Base-by-base conservation (phyloP, 2,888 invertebrate genomes). In the Epistrophe grossulariae region DNA sequence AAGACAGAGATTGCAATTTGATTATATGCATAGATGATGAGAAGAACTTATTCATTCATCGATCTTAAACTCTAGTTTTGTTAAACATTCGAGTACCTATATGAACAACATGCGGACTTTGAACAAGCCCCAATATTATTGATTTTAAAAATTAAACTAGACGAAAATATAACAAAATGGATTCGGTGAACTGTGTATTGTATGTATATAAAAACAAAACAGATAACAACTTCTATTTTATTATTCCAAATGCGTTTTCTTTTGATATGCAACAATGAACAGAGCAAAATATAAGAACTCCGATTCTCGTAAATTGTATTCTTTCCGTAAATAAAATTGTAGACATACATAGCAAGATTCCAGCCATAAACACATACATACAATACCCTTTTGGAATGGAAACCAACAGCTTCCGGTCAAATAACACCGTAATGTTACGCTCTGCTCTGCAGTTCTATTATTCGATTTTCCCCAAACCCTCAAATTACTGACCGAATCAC, bases 401-500 rank as follows among this genome's bases (percentile, higher is more conserved):
- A 40, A 40, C 9, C 24, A 43, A 40, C 15, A 24, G 8, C 28
- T 48, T 66, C 28, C 62, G 24, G 24, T 45, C 24, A 15, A 24
- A 62, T 24, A 62, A 62, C n/a, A n/a, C 2, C 24, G 24, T n/a
- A 15, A 28, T 15, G 4, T 45, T 31, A 45, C n/a, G 5, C 10
- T 45, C 28, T 64, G 5, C 10, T 64, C 43, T 4, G 15, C 19
- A n/a, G 5, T 31, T 31, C 3, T 66, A n/a, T 50, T 66, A 19
- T 66, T 50, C 17, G 17, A 24, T 50, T 24, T 50, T 19, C 15
- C 15, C 19, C 35, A 24, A 38, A 38, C 24, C 38, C 38, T 10
- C 6, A 52, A 64, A 68, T 50, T 15, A 52, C 68, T 52, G 50
- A 52, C 48, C 13, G 19, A 50, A 68, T 19, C 35, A 50, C 13